Percentiles rank a stretch among this genome's conserved stretches.
Evolutionary conservation across 37 sponge, comb jelly and placozoan genomes (phyloP).

Genomic region (Axinella damicornis): DNA sequence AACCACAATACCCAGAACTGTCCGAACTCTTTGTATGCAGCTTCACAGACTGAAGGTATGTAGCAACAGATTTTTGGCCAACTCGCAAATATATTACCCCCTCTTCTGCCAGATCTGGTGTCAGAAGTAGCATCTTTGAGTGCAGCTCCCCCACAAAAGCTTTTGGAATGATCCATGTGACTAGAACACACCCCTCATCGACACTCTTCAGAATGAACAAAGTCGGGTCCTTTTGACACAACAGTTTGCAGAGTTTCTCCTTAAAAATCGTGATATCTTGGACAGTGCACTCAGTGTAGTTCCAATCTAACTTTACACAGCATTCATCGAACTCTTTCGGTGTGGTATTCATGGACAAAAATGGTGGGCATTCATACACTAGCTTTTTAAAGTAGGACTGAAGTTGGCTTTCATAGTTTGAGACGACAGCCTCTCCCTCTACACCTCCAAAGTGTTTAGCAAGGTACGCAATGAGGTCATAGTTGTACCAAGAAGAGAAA

Average conservation of each 20-base stretch:
- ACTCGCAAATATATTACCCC: too few relatives aligned
- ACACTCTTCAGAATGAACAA: background rate
- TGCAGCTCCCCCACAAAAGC: too few relatives aligned
- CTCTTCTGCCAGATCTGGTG: too few relatives aligned
- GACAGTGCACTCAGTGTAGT: background rate
- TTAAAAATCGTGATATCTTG: slow-evolving; percentile 10
- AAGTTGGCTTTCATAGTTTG: background rate
- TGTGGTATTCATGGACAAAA: background rate
- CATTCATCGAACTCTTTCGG: slow-evolving; percentile 1
- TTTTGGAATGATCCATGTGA: slow-evolving; percentile 5
- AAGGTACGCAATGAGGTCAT: background rate
- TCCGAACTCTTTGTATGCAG: too few relatives aligned
- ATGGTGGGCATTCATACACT: slow-evolving; percentile 27
- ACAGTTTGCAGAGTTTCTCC: background rate
- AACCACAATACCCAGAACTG: too few relatives aligned
- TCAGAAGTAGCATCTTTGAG: too few relatives aligned
- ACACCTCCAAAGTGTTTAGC: background rate
- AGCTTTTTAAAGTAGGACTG: background rate
- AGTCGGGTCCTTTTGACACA: background rate
- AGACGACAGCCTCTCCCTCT: background rate
- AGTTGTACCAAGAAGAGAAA: slow-evolving; percentile 29
- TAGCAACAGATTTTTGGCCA: too few relatives aligned
- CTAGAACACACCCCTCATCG: slow-evolving; percentile 10
- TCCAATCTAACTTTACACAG: background rate
- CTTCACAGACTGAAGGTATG: too few relatives aligned